Evolutionary conservation across 2,797 vertebrate genomes (phyloP).

Genomic region (Garrulus glandarius): DNA sequence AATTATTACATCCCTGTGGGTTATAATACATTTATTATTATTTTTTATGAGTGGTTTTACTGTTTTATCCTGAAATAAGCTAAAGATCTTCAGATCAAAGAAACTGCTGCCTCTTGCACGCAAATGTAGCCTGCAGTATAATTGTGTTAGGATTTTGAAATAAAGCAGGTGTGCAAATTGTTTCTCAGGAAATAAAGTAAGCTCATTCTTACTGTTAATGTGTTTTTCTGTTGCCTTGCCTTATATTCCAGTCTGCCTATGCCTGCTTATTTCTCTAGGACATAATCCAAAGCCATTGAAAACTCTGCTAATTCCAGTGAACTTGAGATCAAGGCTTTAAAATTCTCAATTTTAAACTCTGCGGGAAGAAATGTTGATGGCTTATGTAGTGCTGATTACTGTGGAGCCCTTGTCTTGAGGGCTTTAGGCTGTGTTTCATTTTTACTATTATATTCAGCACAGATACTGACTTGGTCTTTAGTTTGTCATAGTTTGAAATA

Average conservation of each 20-base stretch:
- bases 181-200: neutral
- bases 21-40: neutral
- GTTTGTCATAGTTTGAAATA: neutral
- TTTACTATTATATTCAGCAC: neutral
- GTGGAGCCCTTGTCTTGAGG: neutral
- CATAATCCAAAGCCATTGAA: neutral
- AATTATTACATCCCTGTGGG: neutral
- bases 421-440: neutral
- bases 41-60: neutral
- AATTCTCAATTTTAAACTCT: neutral
- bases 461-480: neutral
- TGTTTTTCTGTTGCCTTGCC: neutral
- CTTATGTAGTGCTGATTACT: neutral
- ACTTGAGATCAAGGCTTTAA: neutral
- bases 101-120: neutral
- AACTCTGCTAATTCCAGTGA: neutral
- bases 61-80: neutral
- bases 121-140: neutral
- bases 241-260: neutral
- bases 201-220: neutral
- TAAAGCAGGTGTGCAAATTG: neutral
- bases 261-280: neutral
- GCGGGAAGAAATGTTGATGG: neutral
- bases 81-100: neutral
- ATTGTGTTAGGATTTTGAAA: constrained; percentile 9